A percentile compares a stretch with the other conserved stretches of the same genome.
Conservation (phyloP, 2,888 invertebrate species). For the Sesamia inferens region DNA sequence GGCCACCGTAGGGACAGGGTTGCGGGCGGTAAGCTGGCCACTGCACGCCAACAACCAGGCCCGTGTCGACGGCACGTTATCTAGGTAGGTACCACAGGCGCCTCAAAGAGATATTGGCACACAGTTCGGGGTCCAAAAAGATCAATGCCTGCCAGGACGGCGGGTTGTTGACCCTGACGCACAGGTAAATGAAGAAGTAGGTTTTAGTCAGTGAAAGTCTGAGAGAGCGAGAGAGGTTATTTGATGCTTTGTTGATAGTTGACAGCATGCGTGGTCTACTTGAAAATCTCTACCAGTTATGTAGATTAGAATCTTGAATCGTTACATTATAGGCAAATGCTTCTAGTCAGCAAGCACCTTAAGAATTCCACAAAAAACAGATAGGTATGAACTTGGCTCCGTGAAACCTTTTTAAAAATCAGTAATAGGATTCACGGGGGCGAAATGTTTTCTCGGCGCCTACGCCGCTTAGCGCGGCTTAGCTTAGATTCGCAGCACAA, state of each 20-base stretch:
- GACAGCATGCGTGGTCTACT: neutral
- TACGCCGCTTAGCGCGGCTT: slow-evolving; percentile 76
- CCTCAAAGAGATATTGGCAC: too few species aligned
- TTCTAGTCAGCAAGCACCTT: neutral
- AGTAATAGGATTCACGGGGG: slow-evolving; percentile 74
- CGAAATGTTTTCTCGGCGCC: slow-evolving; percentile 74
- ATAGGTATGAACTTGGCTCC: slow-evolving; percentile 29
- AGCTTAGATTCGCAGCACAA: slow-evolving; percentile 82
- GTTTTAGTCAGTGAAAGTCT: too few species aligned
- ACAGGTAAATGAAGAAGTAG: too few species aligned
- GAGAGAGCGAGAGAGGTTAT: too few species aligned
- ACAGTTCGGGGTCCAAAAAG: too few species aligned
- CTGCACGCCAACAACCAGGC: too few species aligned
- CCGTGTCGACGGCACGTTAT: too few species aligned
- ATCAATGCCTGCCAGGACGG: too few species aligned
- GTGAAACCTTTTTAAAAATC: slow-evolving; percentile 70
- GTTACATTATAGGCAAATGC: neutral
- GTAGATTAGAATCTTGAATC: neutral
- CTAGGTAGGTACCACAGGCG: too few species aligned
- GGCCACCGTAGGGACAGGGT: too few species aligned
- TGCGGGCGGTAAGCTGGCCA: too few species aligned
- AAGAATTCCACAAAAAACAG: neutral
- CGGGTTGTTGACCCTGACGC: too few species aligned
- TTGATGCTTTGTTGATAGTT: neutral
- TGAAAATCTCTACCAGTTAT: neutral